Conservation (phyloP, 2,888 invertebrate species). For the Noctuana brunneofusca region DNA sequence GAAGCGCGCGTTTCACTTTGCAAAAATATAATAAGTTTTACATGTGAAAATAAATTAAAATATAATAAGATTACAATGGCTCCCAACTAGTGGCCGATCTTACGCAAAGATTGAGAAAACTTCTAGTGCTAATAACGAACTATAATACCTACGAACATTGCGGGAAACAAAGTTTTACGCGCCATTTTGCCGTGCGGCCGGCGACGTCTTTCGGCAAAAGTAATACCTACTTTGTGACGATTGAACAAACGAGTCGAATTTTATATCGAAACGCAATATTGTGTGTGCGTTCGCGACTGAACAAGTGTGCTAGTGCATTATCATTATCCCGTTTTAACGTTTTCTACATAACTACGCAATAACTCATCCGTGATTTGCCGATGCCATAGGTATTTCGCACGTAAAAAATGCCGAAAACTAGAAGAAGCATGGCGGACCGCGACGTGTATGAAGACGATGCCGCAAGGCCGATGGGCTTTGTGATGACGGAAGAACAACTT, state of each 20-base stretch:
- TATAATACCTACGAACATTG: no score
- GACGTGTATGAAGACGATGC: slow-evolving; percentile 5
- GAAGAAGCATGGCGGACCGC: slow-evolving; percentile 10
- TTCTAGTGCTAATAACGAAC: background rate
- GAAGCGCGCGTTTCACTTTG: no score
- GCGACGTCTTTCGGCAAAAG: background rate
- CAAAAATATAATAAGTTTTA: no score
- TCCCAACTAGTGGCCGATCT: background rate
- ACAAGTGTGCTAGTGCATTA: background rate
- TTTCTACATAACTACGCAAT: slow-evolving; percentile 4
- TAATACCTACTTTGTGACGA: background rate
- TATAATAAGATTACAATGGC: background rate
- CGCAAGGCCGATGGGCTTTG: background rate
- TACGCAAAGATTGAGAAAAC: slow-evolving; percentile 12
- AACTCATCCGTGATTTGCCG: background rate
- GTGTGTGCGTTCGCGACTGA: background rate
- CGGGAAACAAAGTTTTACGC: background rate
- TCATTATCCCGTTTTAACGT: background rate
- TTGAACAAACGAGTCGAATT: background rate
- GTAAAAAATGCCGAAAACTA: background rate
- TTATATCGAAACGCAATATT: background rate
- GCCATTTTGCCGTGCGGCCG: background rate
- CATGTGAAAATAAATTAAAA: no score
- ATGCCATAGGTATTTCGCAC: background rate
- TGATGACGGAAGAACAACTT: slow-evolving; percentile 9